These are phyloP conservation scores for Eulithis prunata DNA, from an alignment of 2,888 invertebrate species.

Conservation along the genomic window DNA sequence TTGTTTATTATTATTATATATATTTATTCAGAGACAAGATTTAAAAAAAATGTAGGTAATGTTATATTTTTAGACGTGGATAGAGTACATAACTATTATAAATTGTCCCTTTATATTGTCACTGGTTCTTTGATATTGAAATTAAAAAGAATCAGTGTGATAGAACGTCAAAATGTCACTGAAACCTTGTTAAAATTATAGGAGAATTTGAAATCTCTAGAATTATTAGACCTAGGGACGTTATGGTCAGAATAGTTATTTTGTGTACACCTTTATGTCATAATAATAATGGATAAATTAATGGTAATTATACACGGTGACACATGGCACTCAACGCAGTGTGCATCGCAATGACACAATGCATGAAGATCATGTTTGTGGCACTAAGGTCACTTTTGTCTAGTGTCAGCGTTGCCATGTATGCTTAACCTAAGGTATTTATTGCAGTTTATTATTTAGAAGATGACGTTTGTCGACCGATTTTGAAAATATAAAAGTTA, in stretches of 20 bases:
- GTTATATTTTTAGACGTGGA: slow-evolving; percentile 3
- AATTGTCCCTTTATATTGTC: background rate
- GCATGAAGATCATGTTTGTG: background rate
- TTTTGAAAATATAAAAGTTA: slow-evolving; percentile 40
- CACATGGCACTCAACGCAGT: background rate
- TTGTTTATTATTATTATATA: slow-evolving; percentile 21
- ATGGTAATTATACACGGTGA: background rate
- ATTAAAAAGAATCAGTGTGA: slow-evolving; percentile 1
- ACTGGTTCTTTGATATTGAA: background rate
- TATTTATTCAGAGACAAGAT: slow-evolving; percentile 6
- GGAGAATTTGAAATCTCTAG: slow-evolving; percentile 5
- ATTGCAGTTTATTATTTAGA: slow-evolving; percentile 23
- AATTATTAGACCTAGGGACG: slow-evolving; percentile 36
- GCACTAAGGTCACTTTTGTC: background rate
- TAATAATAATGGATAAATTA: slow-evolving; percentile 19
- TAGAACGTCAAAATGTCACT: background rate
- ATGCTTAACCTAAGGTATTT: background rate
- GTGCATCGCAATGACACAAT: background rate
- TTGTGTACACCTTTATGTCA: slow-evolving; percentile 61
- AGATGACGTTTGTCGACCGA: slow-evolving; percentile 20
- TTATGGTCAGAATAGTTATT: slow-evolving; percentile 58
- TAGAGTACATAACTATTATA: background rate
- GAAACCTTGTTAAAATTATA: slow-evolving; percentile 3
- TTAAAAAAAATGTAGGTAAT: background rate
- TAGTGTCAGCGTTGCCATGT: slow-evolving; percentile 1